Percentiles rank a stretch among this genome's conserved stretches.
These are phyloP conservation scores for Trogon surrucura DNA, from an alignment of 2,113 vertebrate species.

Conservation along the genomic window DNA sequence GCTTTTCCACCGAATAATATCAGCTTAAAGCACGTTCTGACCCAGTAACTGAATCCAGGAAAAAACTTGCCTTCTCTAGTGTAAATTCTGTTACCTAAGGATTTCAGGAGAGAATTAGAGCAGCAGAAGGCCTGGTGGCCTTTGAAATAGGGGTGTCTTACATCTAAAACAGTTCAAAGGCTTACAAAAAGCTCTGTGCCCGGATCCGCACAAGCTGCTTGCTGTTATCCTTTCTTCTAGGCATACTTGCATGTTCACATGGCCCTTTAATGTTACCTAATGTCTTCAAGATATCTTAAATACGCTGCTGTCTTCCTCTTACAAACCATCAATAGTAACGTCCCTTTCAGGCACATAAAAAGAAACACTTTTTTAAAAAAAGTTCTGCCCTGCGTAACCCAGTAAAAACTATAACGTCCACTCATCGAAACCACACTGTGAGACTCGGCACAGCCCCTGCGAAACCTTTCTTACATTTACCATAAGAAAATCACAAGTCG, in stretches of 20 bases:
- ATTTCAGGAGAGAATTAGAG: slow-evolving; percentile 9
- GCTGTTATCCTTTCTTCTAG: slow-evolving; percentile 61
- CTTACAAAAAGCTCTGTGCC: slow-evolving; percentile 20
- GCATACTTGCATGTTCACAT: slow-evolving; percentile 38
- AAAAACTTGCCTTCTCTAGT: not conserved
- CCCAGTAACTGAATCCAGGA: not conserved
- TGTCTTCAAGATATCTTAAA: slow-evolving; percentile 53
- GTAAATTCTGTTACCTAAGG: slow-evolving; percentile 24
- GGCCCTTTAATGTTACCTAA: slow-evolving; percentile 57
- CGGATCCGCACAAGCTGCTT: slow-evolving; percentile 6
- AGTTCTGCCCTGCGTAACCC: slow-evolving; percentile 7
- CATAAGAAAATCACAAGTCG: not conserved
- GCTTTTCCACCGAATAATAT: not conserved
- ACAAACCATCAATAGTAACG: slow-evolving; percentile 40
- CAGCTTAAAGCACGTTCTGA: not conserved
- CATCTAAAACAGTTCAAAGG: slow-evolving; percentile 53
- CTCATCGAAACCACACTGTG: not conserved
- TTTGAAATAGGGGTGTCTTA: slow-evolving; percentile 47
- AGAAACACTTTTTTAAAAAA: not conserved
- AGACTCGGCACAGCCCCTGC: not conserved
- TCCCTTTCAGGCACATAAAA: slow-evolving; percentile 43
- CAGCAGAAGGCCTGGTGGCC: slow-evolving; percentile 33
- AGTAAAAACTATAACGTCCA: slow-evolving; percentile 1
- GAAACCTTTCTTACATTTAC: not conserved
- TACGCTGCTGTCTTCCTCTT: not conserved